Conservation (phyloP, 2,797 vertebrate genomes). For the Urophycis tenuis region DNA sequence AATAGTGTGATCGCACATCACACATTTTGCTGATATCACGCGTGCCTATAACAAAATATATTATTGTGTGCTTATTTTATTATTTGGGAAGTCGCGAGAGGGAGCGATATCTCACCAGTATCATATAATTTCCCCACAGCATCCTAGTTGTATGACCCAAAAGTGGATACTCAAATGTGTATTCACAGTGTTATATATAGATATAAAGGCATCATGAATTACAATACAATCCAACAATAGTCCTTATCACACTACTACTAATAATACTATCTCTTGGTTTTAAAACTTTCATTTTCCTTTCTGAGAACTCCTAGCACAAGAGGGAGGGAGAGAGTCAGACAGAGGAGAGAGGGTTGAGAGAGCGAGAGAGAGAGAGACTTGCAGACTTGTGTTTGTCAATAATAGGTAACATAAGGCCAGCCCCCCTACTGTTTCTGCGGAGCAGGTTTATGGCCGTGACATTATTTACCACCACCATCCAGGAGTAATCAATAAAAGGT, state of each 20-base stretch:
- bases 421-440: neutral
- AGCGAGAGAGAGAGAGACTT: neutral
- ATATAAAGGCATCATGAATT: neutral
- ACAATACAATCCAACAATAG: neutral
- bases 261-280: neutral
- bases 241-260: neutral
- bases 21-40: too few relatives aligned
- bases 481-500: neutral
- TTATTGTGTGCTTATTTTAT: too few relatives aligned
- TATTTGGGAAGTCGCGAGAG: too few relatives aligned
- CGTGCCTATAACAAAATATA: too few relatives aligned
- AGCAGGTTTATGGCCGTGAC: neutral
- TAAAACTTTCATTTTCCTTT: neutral
- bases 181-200: too few relatives aligned
- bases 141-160: neutral
- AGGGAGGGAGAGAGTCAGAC: neutral
- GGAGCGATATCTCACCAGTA: too few relatives aligned
- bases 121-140: too few relatives aligned
- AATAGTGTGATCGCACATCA: too few relatives aligned
- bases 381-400: neutral
- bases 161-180: neutral
- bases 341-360: neutral
- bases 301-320: neutral
- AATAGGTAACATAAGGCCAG: neutral
- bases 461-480: neutral